These are phyloP conservation scores for Pristionchus mayeri DNA, from an alignment of 2,888 invertebrate genomes.

Conservation along the genomic window DNA sequence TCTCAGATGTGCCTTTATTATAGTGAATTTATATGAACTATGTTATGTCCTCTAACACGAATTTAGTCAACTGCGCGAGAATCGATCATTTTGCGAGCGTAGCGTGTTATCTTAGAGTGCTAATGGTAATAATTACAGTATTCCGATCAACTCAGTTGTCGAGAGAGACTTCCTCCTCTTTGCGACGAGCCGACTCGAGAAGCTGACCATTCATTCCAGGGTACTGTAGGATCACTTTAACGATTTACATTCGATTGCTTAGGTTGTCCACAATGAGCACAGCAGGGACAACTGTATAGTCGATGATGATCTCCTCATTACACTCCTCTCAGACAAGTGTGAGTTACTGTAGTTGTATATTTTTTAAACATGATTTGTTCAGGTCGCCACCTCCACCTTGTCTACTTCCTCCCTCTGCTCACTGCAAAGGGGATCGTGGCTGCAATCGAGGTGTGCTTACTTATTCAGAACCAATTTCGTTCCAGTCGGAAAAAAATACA, in stretches of 20 bases:
- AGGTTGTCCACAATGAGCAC: background rate
- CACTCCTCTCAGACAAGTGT: background rate
- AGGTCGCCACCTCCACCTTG: background rate
- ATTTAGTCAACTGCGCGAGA: no score
- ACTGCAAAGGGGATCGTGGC: background rate
- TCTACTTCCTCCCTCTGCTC: constrained; percentile 11
- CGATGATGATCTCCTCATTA: background rate
- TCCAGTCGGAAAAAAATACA: no score
- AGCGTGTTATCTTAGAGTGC: no score
- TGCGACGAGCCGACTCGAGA: background rate
- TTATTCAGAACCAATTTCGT: no score
- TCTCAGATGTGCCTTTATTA: background rate
- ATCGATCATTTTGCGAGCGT: no score
- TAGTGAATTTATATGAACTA: background rate
- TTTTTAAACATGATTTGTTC: background rate
- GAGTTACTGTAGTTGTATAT: background rate
- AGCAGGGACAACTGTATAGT: background rate
- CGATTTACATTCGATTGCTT: background rate
- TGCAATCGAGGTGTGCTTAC: background rate
- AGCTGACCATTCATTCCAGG: background rate
- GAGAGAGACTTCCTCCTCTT: background rate
- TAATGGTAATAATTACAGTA: background rate
- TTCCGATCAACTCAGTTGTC: background rate
- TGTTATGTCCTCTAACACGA: no score
- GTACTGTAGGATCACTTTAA: background rate